Base-by-base conservation (phyloP, 2,797 vertebrate species). In the Simalia tracyae region DNA sequence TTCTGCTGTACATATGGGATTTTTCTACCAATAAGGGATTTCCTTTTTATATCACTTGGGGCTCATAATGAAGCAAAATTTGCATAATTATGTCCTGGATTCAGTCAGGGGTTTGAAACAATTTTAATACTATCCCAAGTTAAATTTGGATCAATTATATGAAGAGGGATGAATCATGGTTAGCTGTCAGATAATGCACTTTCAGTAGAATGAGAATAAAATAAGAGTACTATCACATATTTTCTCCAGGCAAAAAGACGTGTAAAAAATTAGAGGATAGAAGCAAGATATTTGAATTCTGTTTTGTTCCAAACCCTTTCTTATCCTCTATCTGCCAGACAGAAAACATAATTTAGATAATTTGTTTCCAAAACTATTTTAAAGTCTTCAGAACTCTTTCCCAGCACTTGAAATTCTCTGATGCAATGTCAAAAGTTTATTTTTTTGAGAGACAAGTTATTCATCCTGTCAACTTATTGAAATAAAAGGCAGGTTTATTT, bases 231-330 rank as follows among this genome's bases (percentile, higher is more conserved):
- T 56, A 72, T 89, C 4, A 86, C 56, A 31, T 50, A 50, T 88
- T 87, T 89, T 59, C 2, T 26, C 4, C 93, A 2, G 90, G 81
- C 19, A 90, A 92, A 90, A n/a, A 88, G 76, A 91, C 1, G 7
- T 0, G 2, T 60, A 94, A 93, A 61, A 90, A n/a, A 17, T 90
- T 60, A 88, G n/a, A 91, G 31, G 4, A 68, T 94, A 42, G 64
- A 95, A 94, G 1, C 2, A 7, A 95, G 92, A 92, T 36, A 90
- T 95, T 92, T 94, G 0, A 2, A 17, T 60, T 12, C 86, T 88
- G 19, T 50, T 95, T 90, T 54, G 89, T 94, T 95, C 76, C 31
- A 76, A 85, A 22, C 12, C 1, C 57, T 94, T 96, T 94, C 64
- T 36, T 90, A 94, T 94, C 10, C 60, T 68, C 28, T 36, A 26